phyloP scores from a whole-genome alignment of 2,113 vertebrate species.

The Channa argus region DNA sequence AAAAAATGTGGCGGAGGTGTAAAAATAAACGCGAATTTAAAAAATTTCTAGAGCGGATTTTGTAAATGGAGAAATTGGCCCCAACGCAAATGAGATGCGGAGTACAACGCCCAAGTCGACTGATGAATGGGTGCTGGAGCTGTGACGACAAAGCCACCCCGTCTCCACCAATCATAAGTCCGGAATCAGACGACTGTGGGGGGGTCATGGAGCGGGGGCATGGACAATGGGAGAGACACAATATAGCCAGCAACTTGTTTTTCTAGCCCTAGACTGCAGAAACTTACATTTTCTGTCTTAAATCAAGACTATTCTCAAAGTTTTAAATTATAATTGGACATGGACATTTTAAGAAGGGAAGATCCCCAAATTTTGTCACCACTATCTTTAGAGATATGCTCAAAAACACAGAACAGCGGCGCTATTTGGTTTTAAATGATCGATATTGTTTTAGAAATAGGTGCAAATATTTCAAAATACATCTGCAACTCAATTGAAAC shows the following conservation, averaged over 20 bases:
- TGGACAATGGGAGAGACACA: conserved; percentile 77
- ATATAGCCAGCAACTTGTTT: conserved; percentile 70
- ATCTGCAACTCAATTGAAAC: not conserved
- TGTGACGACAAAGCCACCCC: conserved; percentile 88
- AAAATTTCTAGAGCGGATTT: conserved; percentile 74
- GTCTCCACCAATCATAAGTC: conserved; percentile 89
- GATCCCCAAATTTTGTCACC: too few relatives aligned
- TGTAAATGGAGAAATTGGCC: conserved; percentile 98
- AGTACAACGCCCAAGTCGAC: conserved; percentile 98
- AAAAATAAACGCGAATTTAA: conserved; percentile 64
- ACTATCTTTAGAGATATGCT: not conserved
- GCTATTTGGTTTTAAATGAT: not conserved
- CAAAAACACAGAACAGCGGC: not conserved
- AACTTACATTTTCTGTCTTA: not conserved
- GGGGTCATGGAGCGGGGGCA: conserved; percentile 57
- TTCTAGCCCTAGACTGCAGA: not conserved
- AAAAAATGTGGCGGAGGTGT: conserved; percentile 69
- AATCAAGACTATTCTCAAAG: not conserved
- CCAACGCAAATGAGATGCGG: conserved; percentile 99
- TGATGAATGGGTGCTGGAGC: conserved; percentile 93
- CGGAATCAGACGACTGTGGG: conserved; percentile 71
- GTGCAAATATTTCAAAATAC: not conserved
- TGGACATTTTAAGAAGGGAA: not conserved
- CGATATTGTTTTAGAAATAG: too few relatives aligned
- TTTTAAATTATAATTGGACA: not conserved